Base-by-base conservation (phyloP, 2,888 invertebrate species). In the Macrophya annulata region DNA sequence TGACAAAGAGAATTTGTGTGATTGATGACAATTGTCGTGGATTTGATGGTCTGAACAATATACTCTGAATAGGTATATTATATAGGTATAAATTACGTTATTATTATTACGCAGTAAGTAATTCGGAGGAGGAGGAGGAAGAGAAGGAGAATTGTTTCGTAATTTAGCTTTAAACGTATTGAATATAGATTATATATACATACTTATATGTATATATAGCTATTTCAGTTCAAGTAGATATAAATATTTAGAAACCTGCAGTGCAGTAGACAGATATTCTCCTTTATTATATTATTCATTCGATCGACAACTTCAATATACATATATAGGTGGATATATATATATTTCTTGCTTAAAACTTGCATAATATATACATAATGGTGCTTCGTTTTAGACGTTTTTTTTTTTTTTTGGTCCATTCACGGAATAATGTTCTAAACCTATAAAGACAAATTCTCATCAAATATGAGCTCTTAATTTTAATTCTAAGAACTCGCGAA, bases 231-330 rank as follows among this genome's bases (percentile, higher is more conserved):
- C n/a, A 31, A 31, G 31, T 31, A 55, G 2, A 55, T 55, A 55
- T 55, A 55, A 55, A 55, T 31, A 31, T 55, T 55, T n/a, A 55
- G 55, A 55, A 55, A 55, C n/a, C n/a, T n/a, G 55, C 55, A 55
- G n/a, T 55, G 55, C 55, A 8, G 8, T 55, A 55, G 55, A 55
- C 55, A 55, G 55, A n/a, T 55, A 55, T 55, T 55, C n/a, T n/a
- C 55, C n/a, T 5, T 55, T 55, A 55, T 55, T 55, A 55, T 55
- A 55, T 55, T 55, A 51, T 17, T 51, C 51, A 51, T 17, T 51
- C 17, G 17, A 51, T 51, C 4, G 51, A 51, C 31, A 17, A 17
- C 17, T 17, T 51, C 4, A 17, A 51, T 51, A 48, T 0, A 4
- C 15, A 48, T 48, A 48, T 48, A 48, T 48, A 48, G 10, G 9